These are phyloP conservation scores for Cyphomyrus discorhynchus DNA, from an alignment of 2,113 vertebrate species.

Conservation along the genomic window DNA sequence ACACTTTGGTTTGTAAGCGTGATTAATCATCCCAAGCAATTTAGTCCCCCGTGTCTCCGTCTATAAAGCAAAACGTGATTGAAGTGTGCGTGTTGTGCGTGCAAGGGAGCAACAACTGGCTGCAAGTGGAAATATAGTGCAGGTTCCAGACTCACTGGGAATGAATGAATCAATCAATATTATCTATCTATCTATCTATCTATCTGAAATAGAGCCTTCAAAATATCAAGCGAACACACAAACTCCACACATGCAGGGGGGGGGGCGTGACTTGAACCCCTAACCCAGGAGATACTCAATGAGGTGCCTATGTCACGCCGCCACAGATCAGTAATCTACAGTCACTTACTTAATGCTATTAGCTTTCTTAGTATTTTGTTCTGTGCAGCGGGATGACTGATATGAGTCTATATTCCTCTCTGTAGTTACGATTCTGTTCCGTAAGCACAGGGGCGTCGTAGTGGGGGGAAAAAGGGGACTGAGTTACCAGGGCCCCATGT, in stretches of 20 bases:
- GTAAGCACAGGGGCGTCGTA: background rate
- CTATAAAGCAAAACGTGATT: background rate
- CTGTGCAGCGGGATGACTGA: background rate
- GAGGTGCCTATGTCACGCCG: background rate
- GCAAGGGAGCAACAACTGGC: background rate
- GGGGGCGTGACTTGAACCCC: background rate
- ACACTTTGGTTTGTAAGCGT: background rate
- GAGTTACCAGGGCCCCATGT: no score
- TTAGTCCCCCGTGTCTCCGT: background rate
- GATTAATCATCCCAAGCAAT: background rate
- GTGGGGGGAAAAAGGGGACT: no score
- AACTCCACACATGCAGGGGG: background rate
- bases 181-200: background rate
- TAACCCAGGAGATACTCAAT: background rate
- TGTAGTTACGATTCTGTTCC: background rate
- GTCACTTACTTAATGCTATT: background rate
- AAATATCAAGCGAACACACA: background rate
- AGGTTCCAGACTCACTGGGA: background rate
- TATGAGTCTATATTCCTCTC: background rate
- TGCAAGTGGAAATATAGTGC: background rate
- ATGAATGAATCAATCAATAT: no score
- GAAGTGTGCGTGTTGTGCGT: background rate
- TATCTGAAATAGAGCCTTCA: background rate
- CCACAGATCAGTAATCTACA: background rate
- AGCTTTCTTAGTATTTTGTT: background rate